Percentiles rank a stretch among this genome's conserved stretches.
Conservation (phyloP, 2,888 invertebrate species). For the Hyalella azteca region DNA sequence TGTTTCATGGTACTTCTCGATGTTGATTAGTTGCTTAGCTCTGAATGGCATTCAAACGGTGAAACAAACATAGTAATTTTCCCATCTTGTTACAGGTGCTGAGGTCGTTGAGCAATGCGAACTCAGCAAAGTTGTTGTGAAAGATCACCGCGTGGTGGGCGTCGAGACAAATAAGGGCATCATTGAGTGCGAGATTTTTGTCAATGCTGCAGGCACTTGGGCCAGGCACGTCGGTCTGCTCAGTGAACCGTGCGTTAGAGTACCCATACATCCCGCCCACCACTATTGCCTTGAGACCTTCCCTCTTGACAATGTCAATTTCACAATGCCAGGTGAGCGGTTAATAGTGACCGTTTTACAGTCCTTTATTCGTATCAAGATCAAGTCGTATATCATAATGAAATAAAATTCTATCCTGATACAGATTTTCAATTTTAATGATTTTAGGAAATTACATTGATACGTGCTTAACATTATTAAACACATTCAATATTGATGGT, state of each 20-base stretch:
- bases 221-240: slow-evolving; percentile 86
- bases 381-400: too few species aligned
- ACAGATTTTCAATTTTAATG: too few species aligned
- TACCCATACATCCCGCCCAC: slow-evolving; percentile 87
- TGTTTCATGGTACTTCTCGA: too few species aligned
- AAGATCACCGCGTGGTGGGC: slow-evolving; percentile 71
- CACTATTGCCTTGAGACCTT: slow-evolving; percentile 92
- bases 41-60: too few species aligned
- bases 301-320: slow-evolving; percentile 75
- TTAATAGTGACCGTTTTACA: too few species aligned
- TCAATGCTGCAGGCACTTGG: slow-evolving; percentile 96
- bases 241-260: slow-evolving; percentile 82
- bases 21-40: too few species aligned
- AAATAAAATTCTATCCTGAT: too few species aligned
- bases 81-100: slow-evolving; percentile 69
- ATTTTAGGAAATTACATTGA: too few species aligned
- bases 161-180: slow-evolving; percentile 79
- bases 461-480: too few species aligned
- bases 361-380: too few species aligned
- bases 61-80: slow-evolving; percentile 53
- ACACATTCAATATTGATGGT: too few species aligned
- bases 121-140: slow-evolving; percentile 73
- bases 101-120: slow-evolving; percentile 79
- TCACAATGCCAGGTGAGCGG: slow-evolving; percentile 77
- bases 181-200: slow-evolving; percentile 86